Evolutionary conservation across 1,140 invertebrate species (phyloP), one percentile per base, ranked within the genome.

Genomic region (Teleopsis dalmanni): DNA sequence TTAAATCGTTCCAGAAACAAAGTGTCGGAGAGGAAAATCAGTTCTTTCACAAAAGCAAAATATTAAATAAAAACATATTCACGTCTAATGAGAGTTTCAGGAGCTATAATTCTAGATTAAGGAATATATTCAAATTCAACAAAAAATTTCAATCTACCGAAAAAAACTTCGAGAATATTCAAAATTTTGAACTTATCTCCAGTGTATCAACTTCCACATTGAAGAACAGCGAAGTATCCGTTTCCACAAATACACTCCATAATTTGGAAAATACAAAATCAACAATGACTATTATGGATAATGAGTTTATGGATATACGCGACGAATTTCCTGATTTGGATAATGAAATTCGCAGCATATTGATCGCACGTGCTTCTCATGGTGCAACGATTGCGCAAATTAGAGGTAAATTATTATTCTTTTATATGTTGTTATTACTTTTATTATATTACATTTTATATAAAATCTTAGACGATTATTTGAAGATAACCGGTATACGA

Each of bases 381-480:
- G 65, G 65, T 31, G 56, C 62, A 42, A 69, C 65, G 55, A 69
- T 69, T 54, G 57, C 66, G 41, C 56, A 51, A 45, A 64, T 69
- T 33, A 62, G 61, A 51, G 57, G 65, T 69, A 53, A 57, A 54
- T 59, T 2, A n/a, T 13, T 34, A 21, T 46, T 13, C 11, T 14
- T 4, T n/a, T 10, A n/a, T 31, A 26, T 18, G 27, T 14, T 19
- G 16, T 29, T 16, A 19, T 37, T 9, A 4, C 14, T 27, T 22
- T 16, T n/a, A 6, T 10, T 22, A 19, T 14, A 4, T 14, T 4
- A 11, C 3, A 19, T 34, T 33, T 19, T 26, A 16, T 27, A 9
- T 19, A 27, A 13, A 23, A 13, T 48, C 38, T 5, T 25, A 69
- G 65, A 55, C 43, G 65, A 69, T 53, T 69, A 69, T 62, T 57